Evolutionary conservation across 2,888 invertebrate species (phyloP).

Genomic region (Mythimna lalbum): DNA sequence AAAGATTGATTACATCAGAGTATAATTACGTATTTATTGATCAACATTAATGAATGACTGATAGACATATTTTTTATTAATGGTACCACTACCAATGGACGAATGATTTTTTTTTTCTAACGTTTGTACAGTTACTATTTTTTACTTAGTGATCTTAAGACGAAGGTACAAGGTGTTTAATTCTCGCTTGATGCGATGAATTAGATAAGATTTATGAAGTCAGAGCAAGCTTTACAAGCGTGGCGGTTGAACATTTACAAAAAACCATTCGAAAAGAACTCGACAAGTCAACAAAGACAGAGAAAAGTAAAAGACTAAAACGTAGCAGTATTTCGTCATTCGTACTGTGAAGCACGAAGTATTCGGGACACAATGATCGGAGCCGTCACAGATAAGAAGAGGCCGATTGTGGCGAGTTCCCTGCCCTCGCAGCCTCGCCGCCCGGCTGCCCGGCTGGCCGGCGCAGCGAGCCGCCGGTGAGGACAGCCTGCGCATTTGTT

Average conservation of each 20-base stretch:
- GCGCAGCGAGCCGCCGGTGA: constrained; percentile 58
- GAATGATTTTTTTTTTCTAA: constrained; percentile 59
- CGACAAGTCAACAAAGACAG: constrained; percentile 87
- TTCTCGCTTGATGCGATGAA: constrained; percentile 80
- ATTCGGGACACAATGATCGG: constrained; percentile 86
- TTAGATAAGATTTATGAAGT: constrained; percentile 87
- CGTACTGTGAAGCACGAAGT: constrained; percentile 82
- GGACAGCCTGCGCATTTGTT: constrained; percentile 87
- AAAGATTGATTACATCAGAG: constrained; percentile 78
- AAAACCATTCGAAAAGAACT: constrained; percentile 84
- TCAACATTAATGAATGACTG: constrained; percentile 68
- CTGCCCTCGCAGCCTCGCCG: constrained; percentile 71
- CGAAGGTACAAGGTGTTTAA: constrained; percentile 72
- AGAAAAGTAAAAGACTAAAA: constrained; percentile 85
- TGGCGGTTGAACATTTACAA: constrained; percentile 82
- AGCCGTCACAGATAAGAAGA: constrained; percentile 88
- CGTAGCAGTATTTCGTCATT: constrained; percentile 84
- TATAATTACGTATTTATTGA: constrained; percentile 70
- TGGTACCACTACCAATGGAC: constrained; percentile 56
- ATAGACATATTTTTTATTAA: constrained; percentile 58
- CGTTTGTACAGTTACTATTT: constrained; percentile 71
- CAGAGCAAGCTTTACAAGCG: constrained; percentile 83
- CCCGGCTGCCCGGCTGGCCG: not conserved
- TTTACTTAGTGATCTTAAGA: constrained; percentile 68
- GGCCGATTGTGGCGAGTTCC: constrained; percentile 85